Base-by-base conservation (phyloP, 2,113 vertebrate genomes). In the Calonectris borealis region DNA sequence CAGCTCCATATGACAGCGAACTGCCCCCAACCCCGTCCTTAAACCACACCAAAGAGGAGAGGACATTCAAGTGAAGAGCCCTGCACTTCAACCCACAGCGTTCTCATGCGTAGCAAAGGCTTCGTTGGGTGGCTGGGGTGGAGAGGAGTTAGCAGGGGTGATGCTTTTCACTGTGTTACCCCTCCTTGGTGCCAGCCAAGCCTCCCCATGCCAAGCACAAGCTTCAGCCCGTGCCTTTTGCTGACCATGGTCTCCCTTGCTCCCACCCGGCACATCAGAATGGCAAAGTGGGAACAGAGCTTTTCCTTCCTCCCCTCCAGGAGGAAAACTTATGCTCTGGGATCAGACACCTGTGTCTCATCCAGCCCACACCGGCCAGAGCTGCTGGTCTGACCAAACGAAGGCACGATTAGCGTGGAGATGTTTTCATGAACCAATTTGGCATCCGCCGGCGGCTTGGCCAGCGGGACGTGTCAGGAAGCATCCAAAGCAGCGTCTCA, bases 391-490 rank as follows among this genome's bases (percentile, higher is more conserved):
- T 0, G 0, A 38, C n/a, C 49, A 25, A 48, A 73, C 3, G 0
- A 9, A 70, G 82, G 68, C 21, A 2, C 6, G 1, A 62, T 19
- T 34, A 73, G 55, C 2, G 3, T 13, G 38, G 78, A 85, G 92
- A 75, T 0, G 2, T 64, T 95, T 92, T 52, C 27, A 62, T 1
- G 4, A 81, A 62, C n/a, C 29, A 22, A 0, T 81, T 7, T 61
- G 93, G 83, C 91, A 81, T 29, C 66, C 19, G 2, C 15, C 2
- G 0, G 36, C 1, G 0, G 6, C 76, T 76, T 87, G 78, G 77
- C 69, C 0, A 0, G 10, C 4, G 0, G 48, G 51, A n/a, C 0
- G 0, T 0, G 25, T 46, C 38, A 3, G 48, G 64, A 92, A 79
- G 22, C 73, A 54, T 76, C 66, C 88, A 69, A 89, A 90, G 75